phyloP scores from a whole-genome alignment of 1,140 invertebrate genomes.

The Brachionus asplanchnoidis region DNA sequence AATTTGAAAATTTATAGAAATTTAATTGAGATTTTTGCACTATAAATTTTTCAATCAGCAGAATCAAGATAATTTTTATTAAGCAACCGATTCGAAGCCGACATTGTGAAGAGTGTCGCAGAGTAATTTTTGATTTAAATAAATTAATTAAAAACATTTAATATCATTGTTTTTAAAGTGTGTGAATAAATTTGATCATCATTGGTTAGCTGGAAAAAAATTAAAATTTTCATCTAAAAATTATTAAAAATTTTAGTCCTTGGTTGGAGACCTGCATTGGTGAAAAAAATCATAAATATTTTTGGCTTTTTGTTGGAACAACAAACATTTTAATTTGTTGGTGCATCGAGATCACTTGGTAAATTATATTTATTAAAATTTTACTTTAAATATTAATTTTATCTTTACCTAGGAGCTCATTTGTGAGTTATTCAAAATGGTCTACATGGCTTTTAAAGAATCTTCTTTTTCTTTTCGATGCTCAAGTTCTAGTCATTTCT shows the following conservation, averaged over 20 bases:
- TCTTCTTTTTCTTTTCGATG: slow-evolving; percentile 19
- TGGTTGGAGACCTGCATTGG: slow-evolving; percentile 57
- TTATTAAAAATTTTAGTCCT: slow-evolving; percentile 45
- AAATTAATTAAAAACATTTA: background rate
- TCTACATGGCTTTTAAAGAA: background rate
- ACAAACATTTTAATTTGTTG: slow-evolving; percentile 49
- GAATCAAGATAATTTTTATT: background rate
- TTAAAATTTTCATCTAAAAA: background rate
- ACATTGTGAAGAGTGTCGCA: slow-evolving; percentile 26
- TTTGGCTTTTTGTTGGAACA: slow-evolving; percentile 51
- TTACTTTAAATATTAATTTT: background rate
- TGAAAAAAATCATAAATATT: slow-evolving; percentile 56
- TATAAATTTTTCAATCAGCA: no score
- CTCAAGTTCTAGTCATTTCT: slow-evolving; percentile 13
- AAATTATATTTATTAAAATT: slow-evolving; percentile 39
- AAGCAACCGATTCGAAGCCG: slow-evolving; percentile 36
- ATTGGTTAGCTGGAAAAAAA: background rate
- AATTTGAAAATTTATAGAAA: background rate
- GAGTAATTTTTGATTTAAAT: background rate
- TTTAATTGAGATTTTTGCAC: no score
- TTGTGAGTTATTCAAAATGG: slow-evolving; percentile 10
- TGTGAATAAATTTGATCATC: slow-evolving; percentile 32
- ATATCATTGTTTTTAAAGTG: background rate
- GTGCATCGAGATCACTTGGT: slow-evolving; percentile 52
- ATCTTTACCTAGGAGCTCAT: background rate